Evolutionary conservation across 2,113 vertebrate genomes (phyloP), one percentile per base, ranked within the genome.

Genomic region (Dipodomys stephensi): DNA sequence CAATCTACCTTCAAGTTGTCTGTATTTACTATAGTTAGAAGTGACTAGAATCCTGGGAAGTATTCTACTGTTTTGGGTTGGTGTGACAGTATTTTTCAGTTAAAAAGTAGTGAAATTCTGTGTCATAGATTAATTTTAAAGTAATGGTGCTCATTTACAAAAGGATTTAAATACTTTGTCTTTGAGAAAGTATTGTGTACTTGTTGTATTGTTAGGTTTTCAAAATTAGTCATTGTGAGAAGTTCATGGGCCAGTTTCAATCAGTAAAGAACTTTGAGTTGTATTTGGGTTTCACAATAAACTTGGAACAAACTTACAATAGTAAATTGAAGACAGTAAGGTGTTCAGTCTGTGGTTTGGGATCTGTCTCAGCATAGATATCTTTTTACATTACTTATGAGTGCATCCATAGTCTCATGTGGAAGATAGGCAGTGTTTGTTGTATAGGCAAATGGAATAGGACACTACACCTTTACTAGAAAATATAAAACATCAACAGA

Each of bases 71-170:
- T 78, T 83, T 88, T 82, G 8, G 49, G 25, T 92, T 78, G 32
- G 23, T 92, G 64, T 86, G 69, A 46, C 44, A 23, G 7, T 83
- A 1, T 65, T 32, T 83, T 81, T 86, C 32, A 76, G 64, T 86
- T 57, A 57, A 4, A 46, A 95, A 44, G 11, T 88, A 77, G 32
- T 82, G n/a, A 89, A 68, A 62, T 82, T 57, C 15, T 57, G 53
- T 82, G 35, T 46, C 73, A 71, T 77, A 30, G 39, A 68, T 86
- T 92, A 82, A 77, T 94, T 95, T 95, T 80, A 53, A 13, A 78
- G 88, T 72, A 49, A 12, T 46, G 35, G 2, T 10, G 4, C 4
- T 72, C 85, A 82, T 73, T 62, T 57, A 82, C 60, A 28, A 82
- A 82, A 65, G 87, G 87, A 57, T 7, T 82, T 62, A 57, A 91